A percentile compares a stretch with the other conserved stretches of the same genome.
phyloP scores from a whole-genome alignment of 2,888 invertebrate genomes.

The Trissonchulus sp. region DNA sequence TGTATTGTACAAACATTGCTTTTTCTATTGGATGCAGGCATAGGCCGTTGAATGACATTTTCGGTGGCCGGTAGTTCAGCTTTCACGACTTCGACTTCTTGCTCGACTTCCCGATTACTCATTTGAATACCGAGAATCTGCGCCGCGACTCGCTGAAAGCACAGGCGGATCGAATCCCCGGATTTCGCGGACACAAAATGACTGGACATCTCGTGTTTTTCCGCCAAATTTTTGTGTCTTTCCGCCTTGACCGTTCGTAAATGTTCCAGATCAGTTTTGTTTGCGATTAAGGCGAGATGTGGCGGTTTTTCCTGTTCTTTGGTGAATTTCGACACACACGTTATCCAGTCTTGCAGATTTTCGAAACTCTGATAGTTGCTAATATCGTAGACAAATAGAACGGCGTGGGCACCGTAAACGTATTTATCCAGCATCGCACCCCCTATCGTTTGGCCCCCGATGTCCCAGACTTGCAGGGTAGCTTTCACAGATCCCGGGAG shows the following conservation, averaged over 20 bases:
- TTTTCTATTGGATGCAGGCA: not conserved
- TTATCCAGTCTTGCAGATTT: constrained; percentile 67
- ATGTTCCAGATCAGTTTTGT: constrained; percentile 59
- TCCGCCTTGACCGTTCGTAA: constrained; percentile 57
- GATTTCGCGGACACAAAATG: constrained; percentile 59
- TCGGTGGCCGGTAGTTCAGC: constrained; percentile 59
- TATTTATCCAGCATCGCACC: constrained; percentile 69
- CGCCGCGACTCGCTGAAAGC: constrained; percentile 67
- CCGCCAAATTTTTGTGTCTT: constrained; percentile 56
- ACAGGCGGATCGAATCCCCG: constrained; percentile 57
- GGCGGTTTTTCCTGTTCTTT: constrained; percentile 52
- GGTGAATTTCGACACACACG: constrained; percentile 52
- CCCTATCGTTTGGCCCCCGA: constrained; percentile 70
- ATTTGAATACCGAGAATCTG: constrained; percentile 64
- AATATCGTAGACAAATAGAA: constrained; percentile 74
- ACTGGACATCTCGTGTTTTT: constrained; percentile 55
- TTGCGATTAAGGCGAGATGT: constrained; percentile 57
- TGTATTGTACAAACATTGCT: constrained; percentile 25
- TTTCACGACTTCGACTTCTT: constrained; percentile 63
- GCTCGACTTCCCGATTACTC: constrained; percentile 64
- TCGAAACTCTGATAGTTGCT: constrained; percentile 74
- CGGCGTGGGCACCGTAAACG: constrained; percentile 57
- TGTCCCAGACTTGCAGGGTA: constrained; percentile 67
- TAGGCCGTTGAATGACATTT: not conserved
- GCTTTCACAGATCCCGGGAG: constrained; percentile 52